Conservation (phyloP, 2,113 vertebrate species). For the Plectropomus leopardus region DNA sequence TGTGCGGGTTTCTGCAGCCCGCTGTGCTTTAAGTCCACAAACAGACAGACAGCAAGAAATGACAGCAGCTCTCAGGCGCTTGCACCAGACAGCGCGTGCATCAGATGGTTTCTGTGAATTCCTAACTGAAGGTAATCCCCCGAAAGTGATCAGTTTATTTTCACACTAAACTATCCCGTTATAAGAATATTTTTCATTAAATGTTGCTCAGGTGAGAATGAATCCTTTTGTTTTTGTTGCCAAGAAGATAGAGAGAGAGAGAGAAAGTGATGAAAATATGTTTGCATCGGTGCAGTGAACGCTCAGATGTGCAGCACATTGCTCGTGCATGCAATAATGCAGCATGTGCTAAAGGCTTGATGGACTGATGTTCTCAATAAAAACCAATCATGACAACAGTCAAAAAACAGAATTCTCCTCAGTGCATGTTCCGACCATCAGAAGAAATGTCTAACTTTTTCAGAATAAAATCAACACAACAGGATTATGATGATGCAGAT, state of each 20-base stretch:
- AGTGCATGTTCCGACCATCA: not conserved
- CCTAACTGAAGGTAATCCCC: not conserved
- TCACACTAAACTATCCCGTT: not conserved
- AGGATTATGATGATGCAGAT: not conserved
- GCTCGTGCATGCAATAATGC: not conserved
- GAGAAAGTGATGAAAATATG: not conserved
- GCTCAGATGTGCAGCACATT: not conserved
- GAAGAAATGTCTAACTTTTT: not conserved
- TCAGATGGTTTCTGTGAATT: not conserved
- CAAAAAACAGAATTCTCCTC: not conserved
- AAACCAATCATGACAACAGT: conserved; percentile 1
- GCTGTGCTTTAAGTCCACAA: conserved; percentile 8
- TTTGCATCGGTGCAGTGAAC: not conserved
- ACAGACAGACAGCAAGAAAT: not conserved
- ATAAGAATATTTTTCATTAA: too few relatives aligned
- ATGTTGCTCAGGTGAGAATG: too few relatives aligned
- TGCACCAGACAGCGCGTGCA: not conserved
- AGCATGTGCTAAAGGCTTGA: not conserved
- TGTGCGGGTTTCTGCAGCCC: conserved; percentile 1
- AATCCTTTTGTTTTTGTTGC: too few relatives aligned
- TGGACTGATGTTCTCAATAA: not conserved
- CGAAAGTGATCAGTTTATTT: not conserved
- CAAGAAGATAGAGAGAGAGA: not conserved
- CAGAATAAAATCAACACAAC: not conserved
- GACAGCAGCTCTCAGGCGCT: not conserved